Conservation (phyloP, 2,888 invertebrate species). For the Sabatieria punctata region DNA sequence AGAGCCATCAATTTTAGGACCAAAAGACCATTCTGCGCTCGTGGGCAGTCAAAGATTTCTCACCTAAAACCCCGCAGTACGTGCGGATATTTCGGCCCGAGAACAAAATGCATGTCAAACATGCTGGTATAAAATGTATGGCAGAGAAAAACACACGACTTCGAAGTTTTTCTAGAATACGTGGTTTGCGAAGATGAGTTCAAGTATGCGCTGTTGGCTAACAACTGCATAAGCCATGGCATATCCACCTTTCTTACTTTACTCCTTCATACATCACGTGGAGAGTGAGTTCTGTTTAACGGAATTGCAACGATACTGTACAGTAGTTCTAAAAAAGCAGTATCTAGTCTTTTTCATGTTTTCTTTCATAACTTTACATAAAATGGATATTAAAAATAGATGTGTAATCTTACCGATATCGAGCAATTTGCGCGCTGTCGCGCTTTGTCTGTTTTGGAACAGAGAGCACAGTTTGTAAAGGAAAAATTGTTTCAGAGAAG, state of each 20-base stretch:
- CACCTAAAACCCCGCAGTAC: constrained; percentile 86
- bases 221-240: constrained; percentile 94
- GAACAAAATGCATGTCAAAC: constrained; percentile 94
- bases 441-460: too few species aligned
- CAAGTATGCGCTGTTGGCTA: constrained; percentile 89
- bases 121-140: constrained; percentile 46
- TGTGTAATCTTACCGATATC: too few species aligned
- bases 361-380: too few species aligned
- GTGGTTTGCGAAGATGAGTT: constrained; percentile 98
- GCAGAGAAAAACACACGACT: background rate
- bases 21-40: background rate
- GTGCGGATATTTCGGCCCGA: constrained; percentile 96
- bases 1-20: background rate
- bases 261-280: constrained; percentile 82
- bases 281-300: constrained; percentile 68
- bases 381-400: too few species aligned
- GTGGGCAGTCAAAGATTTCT: constrained; percentile 97
- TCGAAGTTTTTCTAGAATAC: constrained; percentile 46
- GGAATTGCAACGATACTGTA: background rate
- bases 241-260: constrained; percentile 89
- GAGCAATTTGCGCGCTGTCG: too few species aligned
- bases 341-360: too few species aligned
- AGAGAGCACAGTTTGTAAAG: too few species aligned
- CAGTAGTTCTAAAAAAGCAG: too few species aligned
- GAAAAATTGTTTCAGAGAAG: constrained; percentile 48